phyloP scores from a whole-genome alignment of 2,113 vertebrate genomes.

The Gymnogyps californianus region DNA sequence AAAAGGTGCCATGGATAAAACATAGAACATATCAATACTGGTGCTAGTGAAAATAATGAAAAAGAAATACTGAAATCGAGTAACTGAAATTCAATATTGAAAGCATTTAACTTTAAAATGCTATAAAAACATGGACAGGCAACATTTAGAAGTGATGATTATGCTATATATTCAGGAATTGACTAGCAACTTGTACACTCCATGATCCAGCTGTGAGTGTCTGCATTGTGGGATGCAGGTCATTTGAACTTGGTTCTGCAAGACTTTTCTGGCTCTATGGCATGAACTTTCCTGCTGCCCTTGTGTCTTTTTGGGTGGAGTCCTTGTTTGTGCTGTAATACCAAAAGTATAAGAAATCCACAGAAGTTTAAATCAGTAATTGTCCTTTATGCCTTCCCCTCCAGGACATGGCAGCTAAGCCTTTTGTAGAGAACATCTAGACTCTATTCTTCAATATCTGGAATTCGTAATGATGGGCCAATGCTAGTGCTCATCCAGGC shows the following conservation, averaged over 20 bases:
- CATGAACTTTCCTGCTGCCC: not conserved
- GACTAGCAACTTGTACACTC: not conserved
- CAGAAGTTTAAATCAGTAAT: not conserved
- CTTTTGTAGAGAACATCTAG: not conserved
- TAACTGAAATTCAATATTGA: not conserved
- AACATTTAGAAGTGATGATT: not conserved
- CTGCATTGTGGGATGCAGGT: not conserved
- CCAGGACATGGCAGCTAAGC: not conserved
- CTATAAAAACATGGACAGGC: not conserved
- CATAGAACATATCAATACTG: not conserved
- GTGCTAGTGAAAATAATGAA: not conserved
- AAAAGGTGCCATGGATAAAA: not conserved
- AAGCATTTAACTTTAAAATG: not conserved
- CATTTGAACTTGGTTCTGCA: not conserved
- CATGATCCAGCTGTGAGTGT: not conserved
- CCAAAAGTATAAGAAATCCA: not conserved
- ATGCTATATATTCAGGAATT: not conserved
- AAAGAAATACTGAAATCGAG: not conserved
- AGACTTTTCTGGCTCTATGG: not conserved
- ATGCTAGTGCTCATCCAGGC: not conserved
- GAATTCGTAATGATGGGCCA: not conserved
- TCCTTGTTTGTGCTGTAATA: not conserved
- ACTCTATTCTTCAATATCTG: not conserved
- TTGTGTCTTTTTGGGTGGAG: not conserved
- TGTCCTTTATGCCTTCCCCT: not conserved